phyloP scores from a whole-genome alignment of 2,888 invertebrate genomes.

The Cremastobaeus sp. region DNA sequence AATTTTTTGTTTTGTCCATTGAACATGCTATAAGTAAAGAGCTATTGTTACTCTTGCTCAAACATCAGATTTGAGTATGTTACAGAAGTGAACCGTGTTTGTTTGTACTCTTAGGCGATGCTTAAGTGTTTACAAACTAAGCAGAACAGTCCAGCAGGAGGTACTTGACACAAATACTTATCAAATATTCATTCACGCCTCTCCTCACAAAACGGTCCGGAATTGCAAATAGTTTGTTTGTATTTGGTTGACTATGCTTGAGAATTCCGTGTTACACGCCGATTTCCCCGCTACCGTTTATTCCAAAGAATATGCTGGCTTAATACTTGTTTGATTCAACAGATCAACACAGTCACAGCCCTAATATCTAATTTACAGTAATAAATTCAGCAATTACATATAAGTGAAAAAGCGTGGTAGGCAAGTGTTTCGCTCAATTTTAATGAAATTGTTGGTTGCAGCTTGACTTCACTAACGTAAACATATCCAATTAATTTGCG shows the following conservation, averaged over 20 bases:
- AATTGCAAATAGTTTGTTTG: constrained; percentile 42
- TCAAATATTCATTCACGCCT: constrained; percentile 49
- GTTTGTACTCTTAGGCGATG: constrained; percentile 3
- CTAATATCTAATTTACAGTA: constrained; percentile 32
- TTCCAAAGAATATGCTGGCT: constrained; percentile 20
- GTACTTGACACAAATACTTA: constrained; percentile 35
- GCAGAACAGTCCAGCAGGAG: constrained; percentile 20
- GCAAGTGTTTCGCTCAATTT: constrained; percentile 28
- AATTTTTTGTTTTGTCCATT: no score
- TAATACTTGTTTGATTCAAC: constrained; percentile 38
- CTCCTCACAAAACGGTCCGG: constrained; percentile 13
- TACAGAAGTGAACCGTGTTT: no score
- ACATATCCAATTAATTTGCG: constrained; percentile 41
- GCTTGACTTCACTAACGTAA: constrained; percentile 36
- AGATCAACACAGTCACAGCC: constrained; percentile 27
- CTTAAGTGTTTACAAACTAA: constrained; percentile 22
- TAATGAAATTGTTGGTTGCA: constrained; percentile 30
- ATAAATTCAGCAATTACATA: constrained; percentile 37
- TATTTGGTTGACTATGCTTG: constrained; percentile 23
- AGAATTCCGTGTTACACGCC: constrained; percentile 17
- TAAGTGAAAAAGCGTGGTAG: constrained; percentile 24
- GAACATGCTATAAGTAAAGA: no score
- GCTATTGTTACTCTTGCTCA: no score
- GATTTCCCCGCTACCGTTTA: constrained; percentile 18
- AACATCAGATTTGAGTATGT: no score